phyloP scores from a whole-genome alignment of 1,140 invertebrate genomes.

The Macrotrachela quadricornifera region DNA sequence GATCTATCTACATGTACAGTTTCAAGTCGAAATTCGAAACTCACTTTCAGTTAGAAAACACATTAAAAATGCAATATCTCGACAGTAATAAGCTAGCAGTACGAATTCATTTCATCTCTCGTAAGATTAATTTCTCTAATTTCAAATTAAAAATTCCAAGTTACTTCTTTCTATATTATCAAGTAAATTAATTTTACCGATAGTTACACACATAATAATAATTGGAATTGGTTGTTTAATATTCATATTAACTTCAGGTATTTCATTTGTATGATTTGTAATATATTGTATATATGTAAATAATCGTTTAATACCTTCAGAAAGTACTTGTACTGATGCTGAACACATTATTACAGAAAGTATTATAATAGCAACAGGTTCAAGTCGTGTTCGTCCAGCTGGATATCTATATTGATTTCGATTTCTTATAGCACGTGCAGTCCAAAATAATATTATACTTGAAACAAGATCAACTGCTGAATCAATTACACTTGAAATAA shows the following conservation, averaged over 20 bases:
- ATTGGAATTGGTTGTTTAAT: too few species aligned
- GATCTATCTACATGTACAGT: too few species aligned
- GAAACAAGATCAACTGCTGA: constrained; percentile 30
- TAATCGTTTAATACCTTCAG: background rate
- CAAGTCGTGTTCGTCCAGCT: background rate
- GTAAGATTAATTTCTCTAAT: too few species aligned
- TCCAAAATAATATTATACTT: constrained; percentile 31
- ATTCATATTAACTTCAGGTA: too few species aligned
- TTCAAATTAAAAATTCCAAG: too few species aligned
- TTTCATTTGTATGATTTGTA: too few species aligned
- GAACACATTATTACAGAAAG: background rate
- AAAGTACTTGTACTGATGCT: background rate
- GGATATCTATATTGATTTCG: constrained; percentile 20
- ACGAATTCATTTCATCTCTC: too few species aligned
- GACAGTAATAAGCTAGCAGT: too few species aligned
- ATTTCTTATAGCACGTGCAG: constrained; percentile 25
- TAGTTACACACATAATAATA: background rate
- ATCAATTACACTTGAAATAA: constrained; percentile 32
- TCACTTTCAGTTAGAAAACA: too few species aligned
- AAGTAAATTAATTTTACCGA: background rate
- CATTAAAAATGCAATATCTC: too few species aligned
- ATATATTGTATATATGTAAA: background rate
- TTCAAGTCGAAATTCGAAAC: too few species aligned
- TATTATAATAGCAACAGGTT: background rate
- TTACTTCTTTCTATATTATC: too few species aligned